Percentiles rank a stretch among this genome's conserved stretches.
These are phyloP conservation scores for Caenorhabditis sp. DNA, from an alignment of 2,888 invertebrate genomes.

Conservation along the genomic window DNA sequence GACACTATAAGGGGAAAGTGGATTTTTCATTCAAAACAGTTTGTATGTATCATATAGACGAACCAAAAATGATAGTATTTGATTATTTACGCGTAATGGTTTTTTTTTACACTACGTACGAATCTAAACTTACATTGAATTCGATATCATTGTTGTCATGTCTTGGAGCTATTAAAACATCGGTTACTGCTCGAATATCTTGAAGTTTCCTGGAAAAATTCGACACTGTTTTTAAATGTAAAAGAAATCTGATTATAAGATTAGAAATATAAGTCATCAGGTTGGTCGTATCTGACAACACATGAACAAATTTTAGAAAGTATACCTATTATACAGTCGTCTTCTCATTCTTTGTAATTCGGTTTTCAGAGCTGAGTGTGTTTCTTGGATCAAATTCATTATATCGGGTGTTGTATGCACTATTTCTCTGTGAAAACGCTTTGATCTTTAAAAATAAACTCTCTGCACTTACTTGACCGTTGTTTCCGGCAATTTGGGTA, in stretches of 20 bases:
- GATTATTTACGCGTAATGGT: too few species aligned
- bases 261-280: not conserved
- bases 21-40: too few species aligned
- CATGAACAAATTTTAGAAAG: too few species aligned
- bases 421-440: not conserved
- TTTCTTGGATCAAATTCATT: not conserved
- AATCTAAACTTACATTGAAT: not conserved
- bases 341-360: not conserved
- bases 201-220: not conserved
- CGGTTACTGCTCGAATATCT: not conserved
- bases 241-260: not conserved
- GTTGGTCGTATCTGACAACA: too few species aligned
- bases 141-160: not conserved
- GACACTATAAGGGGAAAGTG: too few species aligned
- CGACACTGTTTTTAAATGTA: conserved; percentile 1
- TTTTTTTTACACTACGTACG: too few species aligned
- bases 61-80: not conserved
- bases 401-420: not conserved
- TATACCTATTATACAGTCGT: not conserved
- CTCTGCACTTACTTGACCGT: not conserved
- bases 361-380: not conserved
- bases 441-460: not conserved
- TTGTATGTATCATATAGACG: too few species aligned
- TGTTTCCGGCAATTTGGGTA: not conserved
- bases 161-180: conserved; percentile 1